phyloP scores from a whole-genome alignment of 2,888 invertebrate genomes.

The Saturnia pavonia region DNA sequence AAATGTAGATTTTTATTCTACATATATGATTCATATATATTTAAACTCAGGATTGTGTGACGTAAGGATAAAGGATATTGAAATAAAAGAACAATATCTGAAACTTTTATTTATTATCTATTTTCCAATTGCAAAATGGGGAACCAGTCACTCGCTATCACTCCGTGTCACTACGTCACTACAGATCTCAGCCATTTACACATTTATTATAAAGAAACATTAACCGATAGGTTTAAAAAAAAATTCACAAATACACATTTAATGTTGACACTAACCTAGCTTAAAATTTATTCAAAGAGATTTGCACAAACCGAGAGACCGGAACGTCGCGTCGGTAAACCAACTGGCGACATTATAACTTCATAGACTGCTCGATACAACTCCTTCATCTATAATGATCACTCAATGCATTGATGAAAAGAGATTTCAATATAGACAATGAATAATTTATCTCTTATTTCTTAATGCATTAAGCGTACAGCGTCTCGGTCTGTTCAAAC shows the following conservation, averaged over 20 bases:
- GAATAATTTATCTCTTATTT: conserved; percentile 38
- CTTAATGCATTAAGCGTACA: conserved; percentile 36
- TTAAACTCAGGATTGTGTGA: background rate
- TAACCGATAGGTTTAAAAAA: conserved; percentile 52
- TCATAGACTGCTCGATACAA: conserved; percentile 4
- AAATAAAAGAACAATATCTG: conserved; percentile 55
- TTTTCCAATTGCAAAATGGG: conserved; percentile 81
- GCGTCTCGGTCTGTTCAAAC: conserved; percentile 54
- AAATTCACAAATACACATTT: conserved; percentile 82
- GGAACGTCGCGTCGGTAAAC: background rate
- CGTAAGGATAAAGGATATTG: conserved; percentile 23
- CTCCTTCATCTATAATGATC: conserved; percentile 34
- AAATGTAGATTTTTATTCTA: background rate
- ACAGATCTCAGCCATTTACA: conserved; percentile 79
- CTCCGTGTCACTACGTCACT: conserved; percentile 75
- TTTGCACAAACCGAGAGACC: conserved; percentile 54
- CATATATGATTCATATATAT: background rate
- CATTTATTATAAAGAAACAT: conserved; percentile 73
- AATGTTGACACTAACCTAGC: conserved; percentile 75
- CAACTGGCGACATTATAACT: background rate
- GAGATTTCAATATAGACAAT: conserved; percentile 21
- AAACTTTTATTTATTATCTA: conserved; percentile 80
- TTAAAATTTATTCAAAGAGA: conserved; percentile 54
- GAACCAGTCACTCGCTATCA: conserved; percentile 77
- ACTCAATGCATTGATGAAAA: conserved; percentile 27